Base-by-base conservation (phyloP, 2,888 invertebrate genomes). In the Aspidiotus destructor region DNA sequence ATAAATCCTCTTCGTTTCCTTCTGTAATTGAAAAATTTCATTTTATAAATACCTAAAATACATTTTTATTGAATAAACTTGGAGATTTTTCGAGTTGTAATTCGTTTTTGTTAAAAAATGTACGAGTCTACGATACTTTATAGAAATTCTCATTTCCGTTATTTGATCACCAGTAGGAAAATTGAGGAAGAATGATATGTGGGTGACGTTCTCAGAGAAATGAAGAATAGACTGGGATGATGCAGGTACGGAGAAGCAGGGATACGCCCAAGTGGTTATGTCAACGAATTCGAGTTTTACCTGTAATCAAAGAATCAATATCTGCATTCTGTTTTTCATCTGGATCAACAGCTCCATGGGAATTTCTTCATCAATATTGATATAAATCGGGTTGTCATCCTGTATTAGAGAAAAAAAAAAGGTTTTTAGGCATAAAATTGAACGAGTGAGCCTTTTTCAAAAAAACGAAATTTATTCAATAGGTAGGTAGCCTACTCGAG, bases 321-420 rank as follows among this genome's bases (percentile, higher is more conserved):
- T 83, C 83, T 0, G 87, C 88, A 76, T 89, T 89, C 10, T 86
- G 86, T 7, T 80, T 85, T 10, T 86, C 82, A 73, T 91, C n/a
- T n/a, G 86, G 85, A 74, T 91, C 90, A 17, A 86, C 77, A 0
- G 89, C 90, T 72, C 83, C 80, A 82, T 75, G 0, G 84, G 81
- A 0, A 84, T 80, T 75, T 88, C 89, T 77, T 91, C 90, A 57
- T 82, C 78, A 0, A 86, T 78, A 0, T 78, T 77, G 75, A 89
- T 79, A 15, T 84, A 77, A 7, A 87, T 71, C 0, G 89, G 88
- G 3, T 81, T 81, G 67, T 84, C 85, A 74, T 85, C 84, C 86
- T 86, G 44, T 11, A 63, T n/a, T n/a, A 28, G 5, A 28, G 5
- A 28, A 28, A 28, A 28, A 28, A 28, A 17, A 1, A 40, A n/a